Evolutionary conservation across 1,140 invertebrate genomes (phyloP).

Genomic region (Hormaphis cornu): DNA sequence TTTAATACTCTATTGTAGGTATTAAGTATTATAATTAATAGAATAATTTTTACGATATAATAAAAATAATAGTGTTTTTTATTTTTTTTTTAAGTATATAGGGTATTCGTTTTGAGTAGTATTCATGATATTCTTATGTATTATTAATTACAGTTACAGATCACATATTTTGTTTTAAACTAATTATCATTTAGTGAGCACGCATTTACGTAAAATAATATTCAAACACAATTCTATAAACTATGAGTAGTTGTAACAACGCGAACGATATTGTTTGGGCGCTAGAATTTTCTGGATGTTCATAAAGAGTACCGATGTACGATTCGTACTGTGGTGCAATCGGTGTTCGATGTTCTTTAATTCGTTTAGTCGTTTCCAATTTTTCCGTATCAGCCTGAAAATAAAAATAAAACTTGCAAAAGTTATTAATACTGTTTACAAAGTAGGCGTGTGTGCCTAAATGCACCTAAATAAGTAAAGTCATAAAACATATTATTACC

Average conservation of each 20-base stretch:
- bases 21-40: too few species aligned
- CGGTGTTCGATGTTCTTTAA: neutral
- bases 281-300: neutral
- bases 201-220: neutral
- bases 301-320: neutral
- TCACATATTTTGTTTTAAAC: neutral
- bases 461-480: too few species aligned
- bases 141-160: neutral
- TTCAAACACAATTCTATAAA: neutral
- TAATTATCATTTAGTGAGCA: neutral
- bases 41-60: too few species aligned
- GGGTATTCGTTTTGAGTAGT: neutral
- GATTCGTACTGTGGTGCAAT: conserved; percentile 8
- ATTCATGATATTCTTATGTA: neutral
- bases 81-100: neutral
- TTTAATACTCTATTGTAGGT: too few species aligned
- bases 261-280: neutral
- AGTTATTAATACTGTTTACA: neutral
- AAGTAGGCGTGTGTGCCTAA: neutral
- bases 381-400: conserved; percentile 1
- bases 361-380: neutral
- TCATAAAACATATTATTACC: neutral
- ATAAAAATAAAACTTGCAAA: neutral
- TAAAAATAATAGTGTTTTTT: too few species aligned
- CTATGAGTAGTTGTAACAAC: neutral